Conservation (phyloP, 2,888 invertebrate genomes). For the Molorchus minor region DNA sequence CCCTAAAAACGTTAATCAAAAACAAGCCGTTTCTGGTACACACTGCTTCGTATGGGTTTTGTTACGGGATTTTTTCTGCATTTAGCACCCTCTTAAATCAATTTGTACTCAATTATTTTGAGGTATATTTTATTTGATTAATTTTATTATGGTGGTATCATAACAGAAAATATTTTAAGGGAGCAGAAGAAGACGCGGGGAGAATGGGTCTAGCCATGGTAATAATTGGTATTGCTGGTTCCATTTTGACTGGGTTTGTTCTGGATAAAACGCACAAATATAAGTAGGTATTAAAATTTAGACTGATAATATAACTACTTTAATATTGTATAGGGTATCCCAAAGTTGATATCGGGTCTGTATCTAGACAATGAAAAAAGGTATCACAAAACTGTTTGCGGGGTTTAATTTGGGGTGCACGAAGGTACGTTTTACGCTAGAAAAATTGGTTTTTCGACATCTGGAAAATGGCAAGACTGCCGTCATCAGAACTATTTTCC, state of each 20-base stretch:
- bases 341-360: too few relatives aligned
- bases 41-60: slow-evolving; percentile 87
- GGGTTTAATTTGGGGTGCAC: too few relatives aligned
- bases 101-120: slow-evolving; percentile 82
- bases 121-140: slow-evolving; percentile 63
- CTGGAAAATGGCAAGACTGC: too few relatives aligned
- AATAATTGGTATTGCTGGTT: slow-evolving; percentile 91
- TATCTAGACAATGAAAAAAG: too few relatives aligned
- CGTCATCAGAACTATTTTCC: too few relatives aligned
- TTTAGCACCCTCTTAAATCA: slow-evolving; percentile 92
- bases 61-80: slow-evolving; percentile 94
- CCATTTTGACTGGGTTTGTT: slow-evolving; percentile 87
- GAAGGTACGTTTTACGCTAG: too few relatives aligned
- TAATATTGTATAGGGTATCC: too few relatives aligned
- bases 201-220: slow-evolving; percentile 90
- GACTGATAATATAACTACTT: too few relatives aligned
- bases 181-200: slow-evolving; percentile 79
- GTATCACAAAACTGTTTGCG: too few relatives aligned
- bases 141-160: neutral
- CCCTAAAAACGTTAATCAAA: slow-evolving; percentile 76
- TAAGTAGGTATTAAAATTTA: slow-evolving; percentile 75
- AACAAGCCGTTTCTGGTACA: slow-evolving; percentile 84
- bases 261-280: slow-evolving; percentile 93
- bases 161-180: slow-evolving; percentile 54
- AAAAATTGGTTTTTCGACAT: too few relatives aligned